Percentiles rank a stretch among this genome's conserved stretches.
These are phyloP conservation scores for Apus apus DNA, from an alignment of 2,113 vertebrate genomes.

Conservation along the genomic window DNA sequence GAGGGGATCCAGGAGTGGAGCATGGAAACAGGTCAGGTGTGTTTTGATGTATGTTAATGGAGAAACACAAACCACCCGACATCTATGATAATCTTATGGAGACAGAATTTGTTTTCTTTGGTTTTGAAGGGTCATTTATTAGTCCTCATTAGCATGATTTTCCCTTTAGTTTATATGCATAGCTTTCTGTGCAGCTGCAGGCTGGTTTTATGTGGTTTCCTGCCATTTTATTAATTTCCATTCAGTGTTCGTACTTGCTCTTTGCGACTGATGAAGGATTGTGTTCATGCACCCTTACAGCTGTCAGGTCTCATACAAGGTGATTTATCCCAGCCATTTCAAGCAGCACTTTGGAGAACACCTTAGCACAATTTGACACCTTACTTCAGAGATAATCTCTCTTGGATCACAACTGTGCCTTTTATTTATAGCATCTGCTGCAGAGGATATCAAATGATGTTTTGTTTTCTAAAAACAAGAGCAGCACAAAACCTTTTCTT, in stretches of 20 bases:
- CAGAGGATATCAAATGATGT: no score
- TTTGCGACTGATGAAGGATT: neutral
- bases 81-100: neutral
- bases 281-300: neutral
- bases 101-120: neutral
- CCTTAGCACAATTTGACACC: neutral
- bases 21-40: no score
- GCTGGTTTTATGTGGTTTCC: neutral
- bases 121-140: neutral
- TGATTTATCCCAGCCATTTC: neutral
- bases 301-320: neutral
- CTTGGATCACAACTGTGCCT: neutral
- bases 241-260: neutral
- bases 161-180: neutral
- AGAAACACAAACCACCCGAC: neutral
- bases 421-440: neutral
- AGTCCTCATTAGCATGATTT: neutral
- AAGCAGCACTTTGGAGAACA: neutral
- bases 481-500: neutral
- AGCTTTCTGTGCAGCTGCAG: neutral
- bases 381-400: neutral
- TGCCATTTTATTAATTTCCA: neutral
- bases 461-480: neutral
- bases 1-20: neutral
- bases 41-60: neutral